Conservation (phyloP, 2,888 invertebrate genomes). For the Rhogogaster chlorosoma region DNA sequence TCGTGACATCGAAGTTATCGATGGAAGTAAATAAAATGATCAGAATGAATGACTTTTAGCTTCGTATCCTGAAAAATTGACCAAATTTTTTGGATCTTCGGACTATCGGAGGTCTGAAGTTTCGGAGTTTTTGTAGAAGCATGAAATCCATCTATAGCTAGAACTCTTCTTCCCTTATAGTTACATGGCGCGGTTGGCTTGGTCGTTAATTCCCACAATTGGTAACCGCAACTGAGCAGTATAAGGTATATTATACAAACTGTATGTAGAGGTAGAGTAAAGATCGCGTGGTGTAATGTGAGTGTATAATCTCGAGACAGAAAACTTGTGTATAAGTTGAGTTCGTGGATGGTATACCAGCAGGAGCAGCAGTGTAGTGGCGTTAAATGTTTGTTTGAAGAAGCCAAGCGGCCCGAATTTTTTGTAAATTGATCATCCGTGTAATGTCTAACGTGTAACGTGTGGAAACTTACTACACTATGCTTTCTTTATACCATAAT, state of each 20-base stretch:
- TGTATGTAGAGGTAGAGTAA: background rate
- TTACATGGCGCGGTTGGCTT: background rate
- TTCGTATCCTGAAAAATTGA: no score
- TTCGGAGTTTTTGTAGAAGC: no score
- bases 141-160: no score
- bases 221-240: slow-evolving; percentile 2
- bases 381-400: slow-evolving; percentile 43
- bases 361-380: background rate
- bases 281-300: background rate
- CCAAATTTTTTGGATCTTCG: no score
- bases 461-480: background rate
- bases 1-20: no score
- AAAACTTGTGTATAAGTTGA: background rate
- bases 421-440: slow-evolving; percentile 38
- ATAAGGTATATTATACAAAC: background rate
- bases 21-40: no score
- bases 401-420: slow-evolving; percentile 35
- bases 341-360: slow-evolving; percentile 50
- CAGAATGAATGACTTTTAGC: no score
- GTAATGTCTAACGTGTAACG: slow-evolving; percentile 1
- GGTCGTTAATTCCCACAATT: slow-evolving; percentile 7
- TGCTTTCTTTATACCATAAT: background rate
- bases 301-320: background rate
- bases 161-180: background rate
- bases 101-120: no score